Evolutionary conservation across 2,888 invertebrate species (phyloP).

Genomic region (Acanthoscelides obtectus): DNA sequence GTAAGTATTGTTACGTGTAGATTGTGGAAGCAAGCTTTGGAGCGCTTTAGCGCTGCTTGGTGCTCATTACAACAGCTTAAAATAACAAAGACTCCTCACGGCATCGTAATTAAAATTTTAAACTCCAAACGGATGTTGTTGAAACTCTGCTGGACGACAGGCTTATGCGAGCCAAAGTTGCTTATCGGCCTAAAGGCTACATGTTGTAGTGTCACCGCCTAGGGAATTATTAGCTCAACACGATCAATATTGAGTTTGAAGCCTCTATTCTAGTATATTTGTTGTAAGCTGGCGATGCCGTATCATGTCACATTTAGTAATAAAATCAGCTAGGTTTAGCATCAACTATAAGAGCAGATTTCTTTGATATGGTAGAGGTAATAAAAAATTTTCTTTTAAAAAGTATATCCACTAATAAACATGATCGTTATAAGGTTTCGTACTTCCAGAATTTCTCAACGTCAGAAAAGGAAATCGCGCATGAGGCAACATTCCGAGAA

Average conservation of each 20-base stretch:
- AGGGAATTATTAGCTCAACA: not conserved
- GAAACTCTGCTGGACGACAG: not conserved
- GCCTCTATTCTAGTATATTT: no score
- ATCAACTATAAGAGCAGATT: no score
- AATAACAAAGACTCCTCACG: not conserved
- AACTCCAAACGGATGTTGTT: not conserved
- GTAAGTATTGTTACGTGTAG: not conserved
- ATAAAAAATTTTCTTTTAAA: no score
- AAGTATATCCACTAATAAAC: no score
- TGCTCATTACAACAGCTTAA: not conserved
- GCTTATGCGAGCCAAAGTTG: not conserved
- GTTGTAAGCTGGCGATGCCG: no score
- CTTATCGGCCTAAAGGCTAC: not conserved
- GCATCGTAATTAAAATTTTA: not conserved
- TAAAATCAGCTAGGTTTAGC: no score
- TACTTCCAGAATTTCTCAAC: no score
- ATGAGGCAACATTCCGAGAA: no score
- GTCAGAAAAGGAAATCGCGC: no score
- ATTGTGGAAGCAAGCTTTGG: not conserved
- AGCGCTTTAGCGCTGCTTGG: not conserved
- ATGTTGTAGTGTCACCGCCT: not conserved
- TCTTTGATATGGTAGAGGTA: no score
- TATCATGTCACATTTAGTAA: no score
- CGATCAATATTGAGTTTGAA: not conserved
- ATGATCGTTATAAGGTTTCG: no score